These are phyloP conservation scores for Enteromius treurensis DNA, from an alignment of 2,797 vertebrate species.

Conservation along the genomic window DNA sequence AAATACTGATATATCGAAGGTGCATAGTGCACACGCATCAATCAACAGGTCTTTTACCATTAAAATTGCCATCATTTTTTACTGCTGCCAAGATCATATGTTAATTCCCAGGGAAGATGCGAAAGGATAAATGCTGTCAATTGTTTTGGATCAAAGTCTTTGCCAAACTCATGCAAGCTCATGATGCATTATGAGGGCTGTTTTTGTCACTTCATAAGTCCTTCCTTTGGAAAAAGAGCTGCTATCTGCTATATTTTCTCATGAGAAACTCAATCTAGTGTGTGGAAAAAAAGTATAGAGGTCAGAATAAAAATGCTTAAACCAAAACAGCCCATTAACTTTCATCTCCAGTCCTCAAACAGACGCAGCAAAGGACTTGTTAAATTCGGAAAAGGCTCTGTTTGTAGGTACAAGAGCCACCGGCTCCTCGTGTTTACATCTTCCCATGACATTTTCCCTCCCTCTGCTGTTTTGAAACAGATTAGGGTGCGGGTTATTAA, in stretches of 20 bases:
- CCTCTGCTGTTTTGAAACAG: slow-evolving; percentile 73
- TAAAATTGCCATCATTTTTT: neutral
- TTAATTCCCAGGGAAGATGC: neutral
- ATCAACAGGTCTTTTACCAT: neutral
- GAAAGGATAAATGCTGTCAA: neutral
- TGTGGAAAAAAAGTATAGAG: slow-evolving; percentile 36
- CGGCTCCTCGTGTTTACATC: slow-evolving; percentile 74
- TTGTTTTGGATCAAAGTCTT: neutral
- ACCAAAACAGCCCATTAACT: slow-evolving; percentile 21
- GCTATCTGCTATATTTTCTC: slow-evolving; percentile 54
- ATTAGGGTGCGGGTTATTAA: slow-evolving; percentile 75
- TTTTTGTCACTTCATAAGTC: neutral
- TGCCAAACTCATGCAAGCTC: neutral
- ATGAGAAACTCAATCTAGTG: slow-evolving; percentile 60
- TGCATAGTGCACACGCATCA: neutral
- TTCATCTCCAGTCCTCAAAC: slow-evolving; percentile 41
- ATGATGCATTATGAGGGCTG: neutral
- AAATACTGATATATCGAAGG: neutral
- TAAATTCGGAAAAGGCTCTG: slow-evolving; percentile 67
- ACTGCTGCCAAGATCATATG: neutral
- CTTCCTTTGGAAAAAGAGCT: slow-evolving; percentile 24
- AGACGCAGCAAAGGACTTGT: slow-evolving; percentile 52
- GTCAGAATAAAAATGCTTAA: slow-evolving; percentile 47
- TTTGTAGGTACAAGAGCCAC: slow-evolving; percentile 76
- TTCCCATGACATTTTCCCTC: slow-evolving; percentile 79